phyloP scores from a whole-genome alignment of 2,113 vertebrate species.

The Acanthisitta chloris region DNA sequence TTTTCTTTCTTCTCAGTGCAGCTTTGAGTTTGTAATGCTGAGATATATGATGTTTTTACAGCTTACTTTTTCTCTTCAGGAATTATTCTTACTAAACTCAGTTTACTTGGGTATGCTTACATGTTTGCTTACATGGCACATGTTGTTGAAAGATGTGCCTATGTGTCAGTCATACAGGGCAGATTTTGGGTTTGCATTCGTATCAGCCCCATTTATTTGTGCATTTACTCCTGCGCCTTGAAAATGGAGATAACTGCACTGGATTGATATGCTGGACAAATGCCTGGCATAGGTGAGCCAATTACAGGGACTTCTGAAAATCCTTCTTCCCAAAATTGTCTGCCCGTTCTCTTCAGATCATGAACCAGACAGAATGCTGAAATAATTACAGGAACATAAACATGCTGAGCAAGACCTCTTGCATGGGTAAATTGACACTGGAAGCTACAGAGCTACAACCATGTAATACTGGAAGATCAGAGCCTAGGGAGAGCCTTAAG shows the following conservation, averaged over 20 bases:
- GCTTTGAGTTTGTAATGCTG: not conserved
- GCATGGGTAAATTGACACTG: not conserved
- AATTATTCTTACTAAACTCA: not conserved
- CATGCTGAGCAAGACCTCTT: not conserved
- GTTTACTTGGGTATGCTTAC: not conserved
- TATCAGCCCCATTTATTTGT: not conserved
- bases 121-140: not conserved
- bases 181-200: not conserved
- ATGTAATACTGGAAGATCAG: not conserved
- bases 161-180: not conserved
- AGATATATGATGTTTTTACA: not conserved
- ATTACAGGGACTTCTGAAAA: not conserved
- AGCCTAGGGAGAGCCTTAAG: not conserved
- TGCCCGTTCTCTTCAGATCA: not conserved
- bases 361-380: not conserved
- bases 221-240: not conserved
- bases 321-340: not conserved
- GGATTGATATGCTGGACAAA: not conserved
- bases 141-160: not conserved
- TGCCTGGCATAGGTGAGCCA: not conserved
- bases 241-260: not conserved
- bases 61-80: not conserved
- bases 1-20: constrained; percentile 12
- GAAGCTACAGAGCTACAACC: not conserved
- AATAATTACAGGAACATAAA: not conserved